Conservation (phyloP, 2,888 invertebrate species). For the Andrena dorsata region DNA sequence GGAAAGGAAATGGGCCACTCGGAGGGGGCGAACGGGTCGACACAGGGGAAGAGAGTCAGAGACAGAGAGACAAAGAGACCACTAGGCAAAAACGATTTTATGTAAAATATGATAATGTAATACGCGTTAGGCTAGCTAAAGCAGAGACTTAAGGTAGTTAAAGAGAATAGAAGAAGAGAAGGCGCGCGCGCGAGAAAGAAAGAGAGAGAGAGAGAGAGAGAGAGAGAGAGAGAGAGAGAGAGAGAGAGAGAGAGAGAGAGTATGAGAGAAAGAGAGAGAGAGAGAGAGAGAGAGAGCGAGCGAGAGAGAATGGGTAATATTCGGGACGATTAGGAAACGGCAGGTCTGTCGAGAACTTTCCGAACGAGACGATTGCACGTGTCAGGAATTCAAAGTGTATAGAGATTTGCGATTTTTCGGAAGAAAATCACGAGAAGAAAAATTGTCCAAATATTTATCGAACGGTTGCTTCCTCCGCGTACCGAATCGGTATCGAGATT, state of each 20-base stretch:
- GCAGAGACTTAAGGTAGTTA: slow-evolving; percentile 71
- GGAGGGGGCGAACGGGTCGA: slow-evolving; percentile 17
- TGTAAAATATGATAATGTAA: slow-evolving; percentile 73
- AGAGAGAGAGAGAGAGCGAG: not conserved
- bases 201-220: slow-evolving; percentile 1
- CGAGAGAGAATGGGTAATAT: slow-evolving; percentile 34
- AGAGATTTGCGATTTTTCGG: not conserved
- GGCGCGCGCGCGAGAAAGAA: slow-evolving; percentile 7
- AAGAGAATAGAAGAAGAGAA: slow-evolving; percentile 37
- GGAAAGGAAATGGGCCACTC: slow-evolving; percentile 14
- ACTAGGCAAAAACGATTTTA: slow-evolving; percentile 68
- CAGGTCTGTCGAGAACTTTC: slow-evolving; percentile 54
- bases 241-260: slow-evolving; percentile 37
- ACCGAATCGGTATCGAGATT: not conserved
- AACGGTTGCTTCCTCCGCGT: not conserved
- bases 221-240: not conserved
- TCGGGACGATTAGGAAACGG: slow-evolving; percentile 46
- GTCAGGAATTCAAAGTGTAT: not conserved
- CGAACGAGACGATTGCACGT: slow-evolving; percentile 48
- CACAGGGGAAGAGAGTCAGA: slow-evolving; percentile 13
- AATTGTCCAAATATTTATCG: not conserved
- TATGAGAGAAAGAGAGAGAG: slow-evolving; percentile 3
- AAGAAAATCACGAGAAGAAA: not conserved
- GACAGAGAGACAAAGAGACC: slow-evolving; percentile 51
- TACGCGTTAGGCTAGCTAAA: slow-evolving; percentile 70